Percentiles rank a stretch among this genome's conserved stretches.
Evolutionary conservation across 2,113 vertebrate species (phyloP).

Genomic region (Vicugna pacos): DNA sequence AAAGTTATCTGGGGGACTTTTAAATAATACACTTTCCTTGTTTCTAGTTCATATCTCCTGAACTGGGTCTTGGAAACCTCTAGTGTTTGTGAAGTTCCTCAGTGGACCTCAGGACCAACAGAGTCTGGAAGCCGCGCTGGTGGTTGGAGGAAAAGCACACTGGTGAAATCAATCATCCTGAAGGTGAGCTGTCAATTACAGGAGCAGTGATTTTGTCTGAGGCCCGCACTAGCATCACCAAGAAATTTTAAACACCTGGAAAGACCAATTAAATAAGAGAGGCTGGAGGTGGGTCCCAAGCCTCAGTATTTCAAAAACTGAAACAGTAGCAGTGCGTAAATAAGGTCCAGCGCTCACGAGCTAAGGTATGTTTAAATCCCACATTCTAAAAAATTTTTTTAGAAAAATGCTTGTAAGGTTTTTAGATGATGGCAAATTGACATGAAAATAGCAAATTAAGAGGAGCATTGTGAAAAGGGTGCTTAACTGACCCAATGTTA

Average conservation of each 20-base stretch:
- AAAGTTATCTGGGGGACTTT: background rate
- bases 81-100: background rate
- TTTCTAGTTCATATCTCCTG: background rate
- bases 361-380: constrained; percentile 62
- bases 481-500: constrained; percentile 82
- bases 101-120: background rate
- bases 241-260: background rate
- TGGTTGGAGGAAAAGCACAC: background rate
- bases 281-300: background rate
- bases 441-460: constrained; percentile 80
- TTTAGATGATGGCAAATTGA: constrained; percentile 77
- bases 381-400: background rate
- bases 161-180: background rate
- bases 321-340: background rate
- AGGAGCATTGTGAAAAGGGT: constrained; percentile 74
- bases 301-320: background rate
- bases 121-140: background rate
- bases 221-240: background rate
- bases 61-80: background rate
- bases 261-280: background rate
- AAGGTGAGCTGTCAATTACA: background rate
- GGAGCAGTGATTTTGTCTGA: background rate
- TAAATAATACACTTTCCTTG: background rate
- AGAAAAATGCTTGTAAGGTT: constrained; percentile 66
- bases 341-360: background rate